Conservation (phyloP, 2,888 invertebrate species). For the Erebia palarica region DNA sequence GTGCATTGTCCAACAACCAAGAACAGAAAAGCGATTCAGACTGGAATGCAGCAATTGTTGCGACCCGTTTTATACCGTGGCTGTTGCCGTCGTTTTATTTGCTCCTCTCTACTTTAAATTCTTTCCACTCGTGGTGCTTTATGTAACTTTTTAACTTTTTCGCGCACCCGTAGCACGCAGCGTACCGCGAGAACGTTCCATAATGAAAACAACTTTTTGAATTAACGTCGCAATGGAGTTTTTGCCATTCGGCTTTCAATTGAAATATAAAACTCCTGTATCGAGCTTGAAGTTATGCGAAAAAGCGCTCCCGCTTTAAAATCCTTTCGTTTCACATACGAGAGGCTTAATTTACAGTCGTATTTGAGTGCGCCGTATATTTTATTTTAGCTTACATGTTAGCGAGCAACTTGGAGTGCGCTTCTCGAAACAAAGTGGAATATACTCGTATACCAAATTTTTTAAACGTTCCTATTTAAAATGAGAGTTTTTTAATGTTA, state of each 20-base stretch:
- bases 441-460: not conserved
- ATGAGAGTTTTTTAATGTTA: not conserved
- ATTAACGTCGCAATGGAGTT: conserved; percentile 74
- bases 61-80: conserved; percentile 65
- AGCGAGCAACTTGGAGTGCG: conserved; percentile 29
- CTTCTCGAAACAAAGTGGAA: conserved; percentile 22
- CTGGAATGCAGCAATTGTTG: conserved; percentile 77
- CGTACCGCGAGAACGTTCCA: conserved; percentile 64
- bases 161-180: conserved; percentile 55
- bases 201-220: conserved; percentile 80
- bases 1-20: conserved; percentile 47
- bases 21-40: conserved; percentile 53
- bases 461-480: conserved; percentile 10
- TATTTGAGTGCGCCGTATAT: conserved; percentile 38
- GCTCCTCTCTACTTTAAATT: conserved; percentile 70
- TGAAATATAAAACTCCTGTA: conserved; percentile 65
- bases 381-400: conserved; percentile 36
- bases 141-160: conserved; percentile 67
- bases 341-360: conserved; percentile 43
- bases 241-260: conserved; percentile 68
- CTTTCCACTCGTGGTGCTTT: conserved; percentile 67
- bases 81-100: conserved; percentile 67
- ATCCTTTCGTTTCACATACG: conserved; percentile 45
- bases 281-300: conserved; percentile 59
- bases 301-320: conserved; percentile 44